Evolutionary conservation across 2,888 invertebrate species (phyloP), one percentile per base, ranked within the genome.

Genomic region (Ennomos fuscantarius): DNA sequence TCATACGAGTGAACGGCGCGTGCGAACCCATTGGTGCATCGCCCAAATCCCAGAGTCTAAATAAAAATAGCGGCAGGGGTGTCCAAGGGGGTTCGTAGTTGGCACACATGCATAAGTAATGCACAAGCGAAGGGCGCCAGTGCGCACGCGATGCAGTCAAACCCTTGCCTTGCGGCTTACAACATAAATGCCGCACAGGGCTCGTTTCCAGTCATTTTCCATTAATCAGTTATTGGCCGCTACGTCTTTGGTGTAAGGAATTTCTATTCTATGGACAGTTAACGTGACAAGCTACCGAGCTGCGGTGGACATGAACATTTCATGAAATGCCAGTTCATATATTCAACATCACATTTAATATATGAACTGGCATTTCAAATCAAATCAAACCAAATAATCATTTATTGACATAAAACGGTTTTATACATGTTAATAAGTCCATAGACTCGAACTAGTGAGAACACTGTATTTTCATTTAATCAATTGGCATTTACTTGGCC

Each of bases 61-160:
- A 86, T 84, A 86, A 87, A 88, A 86, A 82, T 85, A 82, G 82
- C 73, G 63, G 62, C 66, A 70, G 70, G 78, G 77, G 78, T 76
- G 75, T 69, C 69, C 69, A 63, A 70, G 73, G 70, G 72, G 76
- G 76, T 69, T 66, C 70, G 69, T 73, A 76, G 77, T 53, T 44
- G 40, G 46, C 45, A 48, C 74, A 81, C 86, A 90, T 92, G 86
- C 89, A 92, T 91, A 89, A 90, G 87, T 91, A 89, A 90, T 90
- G 86, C 87, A 86, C 70, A 72, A 77, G 79, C 79, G 86, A 84
- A 88, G 89, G 88, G 87, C 84, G 84, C 67, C 48, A 74, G 76
- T 78, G 80, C 84, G 81, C 90, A 89, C 91, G 89, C 89, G 85
- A 89, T 82, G 77, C 75, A 24, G 24, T 24, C 24, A 73, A 69